Evolutionary conservation across 2,113 vertebrate species (phyloP).

Genomic region (Eurypyga helias): DNA sequence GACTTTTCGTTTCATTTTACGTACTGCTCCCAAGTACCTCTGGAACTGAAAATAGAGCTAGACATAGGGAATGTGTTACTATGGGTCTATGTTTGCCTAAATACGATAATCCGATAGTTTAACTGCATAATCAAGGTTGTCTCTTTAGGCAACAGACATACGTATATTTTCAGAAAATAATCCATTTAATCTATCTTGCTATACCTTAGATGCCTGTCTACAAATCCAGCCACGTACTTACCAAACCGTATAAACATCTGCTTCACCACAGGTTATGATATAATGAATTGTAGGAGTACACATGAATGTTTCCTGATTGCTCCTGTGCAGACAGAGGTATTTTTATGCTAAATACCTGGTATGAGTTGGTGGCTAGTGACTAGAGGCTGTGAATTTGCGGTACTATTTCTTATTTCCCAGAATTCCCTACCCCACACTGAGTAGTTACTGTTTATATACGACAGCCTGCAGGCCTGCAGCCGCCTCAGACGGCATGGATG

Average conservation of each 20-base stretch:
- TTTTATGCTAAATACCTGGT: neutral
- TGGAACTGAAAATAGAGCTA: neutral
- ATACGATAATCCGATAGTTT: neutral
- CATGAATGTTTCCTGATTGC: neutral
- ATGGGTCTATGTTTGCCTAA: neutral
- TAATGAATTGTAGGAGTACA: neutral
- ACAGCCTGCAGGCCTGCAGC: rapidly evolving
- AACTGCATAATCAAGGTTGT: neutral
- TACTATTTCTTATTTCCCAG: neutral
- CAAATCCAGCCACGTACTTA: neutral
- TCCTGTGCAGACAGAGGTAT: neutral
- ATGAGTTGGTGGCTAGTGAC: neutral
- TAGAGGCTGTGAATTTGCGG: neutral
- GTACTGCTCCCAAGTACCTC: neutral
- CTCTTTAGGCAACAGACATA: neutral
- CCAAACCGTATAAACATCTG: neutral
- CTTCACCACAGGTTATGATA: neutral
- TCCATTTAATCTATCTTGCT: neutral
- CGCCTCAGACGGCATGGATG: neutral
- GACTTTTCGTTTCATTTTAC: neutral
- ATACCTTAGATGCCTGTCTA: neutral
- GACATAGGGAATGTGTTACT: neutral
- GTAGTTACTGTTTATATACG: neutral
- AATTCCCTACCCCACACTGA: neutral
- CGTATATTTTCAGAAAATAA: neutral